Conservation (phyloP, 2,797 vertebrate genomes). For the Hephaestus fuliginosus region DNA sequence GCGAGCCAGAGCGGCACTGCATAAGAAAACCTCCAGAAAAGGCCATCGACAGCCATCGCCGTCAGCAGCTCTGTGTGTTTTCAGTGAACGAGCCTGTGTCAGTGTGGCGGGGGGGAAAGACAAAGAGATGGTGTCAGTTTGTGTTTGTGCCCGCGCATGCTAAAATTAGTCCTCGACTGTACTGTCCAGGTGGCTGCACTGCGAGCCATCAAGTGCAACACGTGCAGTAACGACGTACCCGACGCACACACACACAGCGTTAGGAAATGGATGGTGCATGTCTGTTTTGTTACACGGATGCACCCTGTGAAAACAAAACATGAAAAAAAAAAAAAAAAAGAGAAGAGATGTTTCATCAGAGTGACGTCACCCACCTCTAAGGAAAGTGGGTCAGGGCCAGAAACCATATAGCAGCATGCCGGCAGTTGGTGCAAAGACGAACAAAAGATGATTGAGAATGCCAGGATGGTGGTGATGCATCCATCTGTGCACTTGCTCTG, state of each 20-base stretch:
- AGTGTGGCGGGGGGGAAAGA: conserved; percentile 39
- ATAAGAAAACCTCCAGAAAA: conserved; percentile 23
- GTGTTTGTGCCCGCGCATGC: conserved; percentile 52
- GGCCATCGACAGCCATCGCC: neutral
- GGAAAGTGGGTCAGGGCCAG: conserved; percentile 83
- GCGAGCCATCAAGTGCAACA: conserved; percentile 55
- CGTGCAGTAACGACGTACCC: conserved; percentile 13
- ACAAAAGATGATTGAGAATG: conserved; percentile 67
- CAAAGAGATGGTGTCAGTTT: conserved; percentile 55
- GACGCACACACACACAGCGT: neutral
- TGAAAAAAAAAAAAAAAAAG: conserved; percentile 27
- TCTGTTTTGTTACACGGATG: conserved; percentile 51
- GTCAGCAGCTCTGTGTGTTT: conserved; percentile 19
- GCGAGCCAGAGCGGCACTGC: neutral
- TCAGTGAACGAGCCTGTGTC: conserved; percentile 24
- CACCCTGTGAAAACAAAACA: conserved; percentile 41
- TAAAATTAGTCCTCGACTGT: conserved; percentile 67
- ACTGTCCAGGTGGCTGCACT: conserved; percentile 77
- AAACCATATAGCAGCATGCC: conserved; percentile 55
- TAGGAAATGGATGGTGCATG: neutral
- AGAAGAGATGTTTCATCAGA: conserved; percentile 51
- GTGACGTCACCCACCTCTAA: conserved; percentile 63
- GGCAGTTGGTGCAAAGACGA: conserved; percentile 58
- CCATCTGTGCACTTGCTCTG: conserved; percentile 41
- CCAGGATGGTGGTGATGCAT: conserved; percentile 39